Base-by-base conservation (phyloP, 2,797 vertebrate species). In the Chrysolophus pictus region DNA sequence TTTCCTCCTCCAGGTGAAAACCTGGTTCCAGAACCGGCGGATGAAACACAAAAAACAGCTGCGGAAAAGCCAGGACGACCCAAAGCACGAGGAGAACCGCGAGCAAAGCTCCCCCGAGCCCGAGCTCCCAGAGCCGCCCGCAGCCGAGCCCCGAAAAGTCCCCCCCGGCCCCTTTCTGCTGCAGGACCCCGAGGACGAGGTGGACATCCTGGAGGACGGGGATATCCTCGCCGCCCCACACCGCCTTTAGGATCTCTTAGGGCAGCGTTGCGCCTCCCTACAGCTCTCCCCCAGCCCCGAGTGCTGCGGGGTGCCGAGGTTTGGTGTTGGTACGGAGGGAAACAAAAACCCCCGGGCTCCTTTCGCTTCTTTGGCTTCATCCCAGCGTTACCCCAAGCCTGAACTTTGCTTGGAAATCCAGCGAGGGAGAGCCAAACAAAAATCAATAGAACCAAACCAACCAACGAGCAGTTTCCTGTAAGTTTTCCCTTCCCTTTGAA, bases 1-100 rank as follows among this genome's bases (percentile, higher is more conserved):
- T 14, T 0, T 17, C 41, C 23, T 51, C 39, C 6, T 21, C 63
- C 71, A 99, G 99, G 99, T 99, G 47, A 99, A 99, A 96, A 99
- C 99, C 53, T 99, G 99, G 99, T 99, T 99, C 90, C 99, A 99
- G 97, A 99, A 99, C 96, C 97, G 99, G 26, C 97, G 99, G 85
- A 99, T 99, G 99, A 99, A 99, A 97, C 99, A 99, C 96, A 99
- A 99, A 98, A 99, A 99, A 79, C 99, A 99, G 96, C 97, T 99
- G 96, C 88, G 99, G 92, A 99, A 99, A 93, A 98, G 97, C 41
- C 99, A 99, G 95, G 99, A 99, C 58, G 99, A 99, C 51, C 97
- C 98, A 74, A 99, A 99, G 91, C 97, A 90, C 1, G 95, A 97
- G 42, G 98, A 98, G 81, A 96, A 98, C 56, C 97, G 97, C 2